Base-by-base conservation (phyloP, 2,888 invertebrate genomes). In the Melanotus villosus region DNA sequence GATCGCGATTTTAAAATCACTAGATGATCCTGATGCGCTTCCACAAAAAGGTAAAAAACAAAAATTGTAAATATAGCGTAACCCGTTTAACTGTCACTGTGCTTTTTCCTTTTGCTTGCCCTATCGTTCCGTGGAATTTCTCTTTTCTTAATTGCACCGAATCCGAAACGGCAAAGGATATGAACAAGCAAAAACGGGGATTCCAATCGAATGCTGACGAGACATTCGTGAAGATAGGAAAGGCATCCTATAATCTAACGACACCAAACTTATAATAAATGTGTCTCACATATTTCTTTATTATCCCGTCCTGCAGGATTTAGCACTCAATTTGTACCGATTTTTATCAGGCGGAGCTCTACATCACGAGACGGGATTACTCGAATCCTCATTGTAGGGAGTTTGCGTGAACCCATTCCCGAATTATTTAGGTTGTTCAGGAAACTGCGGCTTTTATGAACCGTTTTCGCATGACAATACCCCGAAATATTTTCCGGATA, bases 301-400 rank as follows among this genome's bases (percentile, higher is more conserved):
- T 62, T 50, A 62, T 62, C 50, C 45, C 62, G 50, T 16, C 23
- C 62, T 50, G 62, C 19, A 62, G 50, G 62, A 62, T 62, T 62
- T 62, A 62, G 47, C 62, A 50, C 52, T 50, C 62, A 62, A 62
- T 62, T 62, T 62, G 62, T 62, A 62, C 62, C 47, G 52, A 62
- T 62, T 62, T 62, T 62, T 62, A 62, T 62, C 62, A 34, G 60
- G 18, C 60, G 14, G 21, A 12, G 38, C 38, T 32, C 47, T 36
- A 62, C 62, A 52, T 62, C 62, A 50, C 38, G n/a, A n/a, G 23
- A 14, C 19, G 14, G 52, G 62, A 62, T 62, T 62, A 62, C 62
- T 52, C 36, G 47, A 50, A 26, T 50, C 52, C 23, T 62, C 50
- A 62, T 62, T 47, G 52, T 38, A 52, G 21, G 50, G 47, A 36